Conservation (phyloP, 1,140 invertebrate species). For the Hypothenemus hampei region DNA sequence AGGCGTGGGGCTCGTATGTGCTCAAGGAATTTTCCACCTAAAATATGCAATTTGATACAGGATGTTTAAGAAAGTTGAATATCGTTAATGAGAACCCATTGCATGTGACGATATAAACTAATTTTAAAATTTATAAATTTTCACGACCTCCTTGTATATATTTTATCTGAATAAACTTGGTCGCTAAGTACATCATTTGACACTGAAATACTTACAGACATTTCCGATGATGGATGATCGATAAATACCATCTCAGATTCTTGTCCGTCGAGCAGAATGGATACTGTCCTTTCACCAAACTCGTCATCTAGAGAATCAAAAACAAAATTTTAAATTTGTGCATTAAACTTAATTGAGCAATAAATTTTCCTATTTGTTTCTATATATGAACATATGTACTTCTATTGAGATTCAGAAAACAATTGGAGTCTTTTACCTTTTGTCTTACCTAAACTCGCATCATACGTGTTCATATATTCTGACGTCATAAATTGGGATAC, state of each 20-base stretch:
- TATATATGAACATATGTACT: too few relatives aligned
- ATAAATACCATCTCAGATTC: slow-evolving; percentile 90
- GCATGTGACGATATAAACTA: too few relatives aligned
- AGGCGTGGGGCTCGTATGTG: slow-evolving; percentile 86
- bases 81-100: too few relatives aligned
- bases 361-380: too few relatives aligned
- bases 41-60: slow-evolving; percentile 17
- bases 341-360: too few relatives aligned
- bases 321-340: neutral
- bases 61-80: too few relatives aligned
- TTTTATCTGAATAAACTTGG: too few relatives aligned
- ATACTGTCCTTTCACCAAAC: slow-evolving; percentile 86
- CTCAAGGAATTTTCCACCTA: slow-evolving; percentile 79
- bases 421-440: slow-evolving; percentile 15
- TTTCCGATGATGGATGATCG: slow-evolving; percentile 79
- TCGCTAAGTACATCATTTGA: slow-evolving; percentile 50
- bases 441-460: slow-evolving; percentile 73
- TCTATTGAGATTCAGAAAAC: too few relatives aligned
- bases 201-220: slow-evolving; percentile 75
- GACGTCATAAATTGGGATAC: slow-evolving; percentile 91
- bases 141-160: too few relatives aligned
- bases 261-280: slow-evolving; percentile 81
- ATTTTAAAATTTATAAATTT: too few relatives aligned
- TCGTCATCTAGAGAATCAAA: slow-evolving; percentile 73
- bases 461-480: slow-evolving; percentile 90